phyloP scores from a whole-genome alignment of 2,888 invertebrate genomes.

The Mythimna lalbum region DNA sequence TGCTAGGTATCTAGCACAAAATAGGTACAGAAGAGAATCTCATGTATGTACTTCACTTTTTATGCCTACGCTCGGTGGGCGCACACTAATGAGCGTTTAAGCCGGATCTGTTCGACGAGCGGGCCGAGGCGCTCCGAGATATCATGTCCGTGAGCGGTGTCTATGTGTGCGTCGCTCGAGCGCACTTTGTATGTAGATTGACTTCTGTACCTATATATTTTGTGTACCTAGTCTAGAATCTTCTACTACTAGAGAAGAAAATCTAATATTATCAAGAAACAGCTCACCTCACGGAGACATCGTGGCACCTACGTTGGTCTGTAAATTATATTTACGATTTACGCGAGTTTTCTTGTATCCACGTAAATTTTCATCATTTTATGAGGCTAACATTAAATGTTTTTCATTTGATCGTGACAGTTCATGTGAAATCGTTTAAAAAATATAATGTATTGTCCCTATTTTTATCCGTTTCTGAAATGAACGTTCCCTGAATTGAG shows the following conservation, averaged over 20 bases:
- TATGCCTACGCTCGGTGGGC: too few species aligned
- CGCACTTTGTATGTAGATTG: too few species aligned
- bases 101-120: too few species aligned
- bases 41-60: too few species aligned
- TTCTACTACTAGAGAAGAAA: not conserved
- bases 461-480: conserved; percentile 37
- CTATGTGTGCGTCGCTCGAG: too few species aligned
- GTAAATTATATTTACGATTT: conserved; percentile 43
- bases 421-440: conserved; percentile 34
- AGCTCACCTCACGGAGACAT: conserved; percentile 33
- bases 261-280: conserved; percentile 1
- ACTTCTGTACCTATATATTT: too few species aligned
- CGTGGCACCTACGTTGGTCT: conserved; percentile 49
- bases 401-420: conserved; percentile 26
- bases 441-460: conserved; percentile 27
- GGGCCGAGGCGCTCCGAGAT: too few species aligned
- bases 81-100: too few species aligned
- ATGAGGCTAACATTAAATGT: conserved; percentile 7
- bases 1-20: too few species aligned
- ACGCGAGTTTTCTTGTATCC: conserved; percentile 8
- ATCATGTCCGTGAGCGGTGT: too few species aligned
- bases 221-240: not conserved
- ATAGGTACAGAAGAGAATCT: too few species aligned
- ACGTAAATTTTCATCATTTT: not conserved
- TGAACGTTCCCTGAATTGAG: conserved; percentile 45